Evolutionary conservation across 2,113 vertebrate genomes (phyloP), one percentile per base, ranked within the genome.

Genomic region (Amphiprion ocellaris): DNA sequence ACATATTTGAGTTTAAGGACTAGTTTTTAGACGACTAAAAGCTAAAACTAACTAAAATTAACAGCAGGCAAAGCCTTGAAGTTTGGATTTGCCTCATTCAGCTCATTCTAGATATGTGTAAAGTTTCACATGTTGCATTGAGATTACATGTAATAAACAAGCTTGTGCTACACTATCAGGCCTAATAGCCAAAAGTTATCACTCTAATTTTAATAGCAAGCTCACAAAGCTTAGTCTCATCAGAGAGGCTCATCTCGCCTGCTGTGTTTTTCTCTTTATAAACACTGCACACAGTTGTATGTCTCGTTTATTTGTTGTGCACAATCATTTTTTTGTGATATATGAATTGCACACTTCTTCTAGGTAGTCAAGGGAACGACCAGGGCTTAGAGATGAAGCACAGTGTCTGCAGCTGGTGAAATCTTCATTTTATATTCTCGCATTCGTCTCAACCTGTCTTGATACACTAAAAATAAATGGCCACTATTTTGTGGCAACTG

Each of bases 361-460:
- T 72, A 76, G 81, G 80, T 83, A 73, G 69, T 50, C 69, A 80
- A 90, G 75, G 81, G 76, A 87, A 80, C 23, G 54, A 61, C 61
- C 72, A 47, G 46, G 39, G 52, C 64, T 77, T 65, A 28, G 30
- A 76, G 60, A 77, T 67, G 24, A 77, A 87, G 70, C 81, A 87
- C 72, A 65, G 67, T 24, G 70, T 76, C 54, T 76, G 30, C 66
- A 82, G 64, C 75, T 47, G 58, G 41, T 28, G 71, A 70, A 62
- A 74, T 64, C 26, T 28, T 71, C 37, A 53, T 64, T 75, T 70
- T 64, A 16, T 33, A 50, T 33, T 60, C 3, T 70, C 60, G 53
- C 16, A 4, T 63, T 74, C 33, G 8, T 75, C 41, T 68, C 52
- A 47, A 61, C 26, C 33, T 59, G 23, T 74, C 65, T 72, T 23